Evolutionary conservation across 2,888 invertebrate genomes (phyloP).

Genomic region (Stenolophus ochropezus): DNA sequence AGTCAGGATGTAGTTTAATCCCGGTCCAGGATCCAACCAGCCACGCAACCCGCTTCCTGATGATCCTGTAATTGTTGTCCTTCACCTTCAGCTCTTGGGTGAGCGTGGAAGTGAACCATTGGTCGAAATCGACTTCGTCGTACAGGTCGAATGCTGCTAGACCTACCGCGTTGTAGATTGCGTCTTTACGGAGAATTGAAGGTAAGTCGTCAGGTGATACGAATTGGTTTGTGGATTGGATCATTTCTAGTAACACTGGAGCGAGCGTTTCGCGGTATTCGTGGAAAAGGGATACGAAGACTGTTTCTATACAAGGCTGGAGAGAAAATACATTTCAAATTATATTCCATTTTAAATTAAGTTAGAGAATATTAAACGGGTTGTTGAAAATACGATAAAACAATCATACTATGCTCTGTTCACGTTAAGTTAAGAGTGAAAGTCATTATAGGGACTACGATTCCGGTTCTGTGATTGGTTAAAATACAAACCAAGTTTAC

Average conservation of each 20-base stretch:
- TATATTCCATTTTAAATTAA: too few species aligned
- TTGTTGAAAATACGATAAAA: background rate
- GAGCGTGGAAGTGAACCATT: conserved; percentile 90
- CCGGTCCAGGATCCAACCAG: conserved; percentile 87
- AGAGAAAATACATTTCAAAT: too few species aligned
- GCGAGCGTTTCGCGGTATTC: conserved; percentile 84
- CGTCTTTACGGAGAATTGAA: conserved; percentile 91
- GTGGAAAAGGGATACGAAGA: conserved; percentile 89
- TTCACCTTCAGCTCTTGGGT: conserved; percentile 88
- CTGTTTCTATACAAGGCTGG: conserved; percentile 90
- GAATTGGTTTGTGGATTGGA: conserved; percentile 80
- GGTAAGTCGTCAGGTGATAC: conserved; percentile 83
- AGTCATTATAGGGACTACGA: too few species aligned
- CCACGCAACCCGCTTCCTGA: conserved; percentile 89
- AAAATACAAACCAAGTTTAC: too few species aligned
- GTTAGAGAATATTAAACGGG: conserved; percentile 6
- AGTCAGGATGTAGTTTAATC: conserved; percentile 87
- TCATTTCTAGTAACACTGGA: conserved; percentile 83
- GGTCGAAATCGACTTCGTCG: conserved; percentile 94
- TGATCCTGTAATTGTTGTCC: conserved; percentile 88
- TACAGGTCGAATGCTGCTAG: conserved; percentile 92
- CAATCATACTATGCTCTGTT: too few species aligned
- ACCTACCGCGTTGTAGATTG: conserved; percentile 94
- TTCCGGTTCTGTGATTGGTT: too few species aligned
- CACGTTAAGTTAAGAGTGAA: too few species aligned